phyloP scores from a whole-genome alignment of 1,140 invertebrate genomes.

The Bombus fervidus region DNA sequence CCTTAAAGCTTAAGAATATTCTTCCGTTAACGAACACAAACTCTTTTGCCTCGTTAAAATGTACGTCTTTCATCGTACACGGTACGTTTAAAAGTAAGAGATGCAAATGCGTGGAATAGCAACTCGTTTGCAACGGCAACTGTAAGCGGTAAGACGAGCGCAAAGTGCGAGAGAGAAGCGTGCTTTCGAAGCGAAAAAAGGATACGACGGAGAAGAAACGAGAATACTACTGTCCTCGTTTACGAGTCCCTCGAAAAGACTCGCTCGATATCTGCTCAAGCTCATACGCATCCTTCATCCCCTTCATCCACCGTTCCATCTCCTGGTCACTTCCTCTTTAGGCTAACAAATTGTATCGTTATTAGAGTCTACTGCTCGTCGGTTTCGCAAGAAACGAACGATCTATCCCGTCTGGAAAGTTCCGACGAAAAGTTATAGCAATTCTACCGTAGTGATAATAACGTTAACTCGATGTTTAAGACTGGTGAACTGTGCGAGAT shows the following conservation, averaged over 20 bases:
- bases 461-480: constrained; percentile 69
- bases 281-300: constrained; percentile 25
- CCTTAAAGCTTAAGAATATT: background rate
- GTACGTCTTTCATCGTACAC: constrained; percentile 3
- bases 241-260: background rate
- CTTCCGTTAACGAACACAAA: background rate
- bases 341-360: constrained; percentile 38
- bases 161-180: background rate
- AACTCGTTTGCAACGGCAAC: background rate
- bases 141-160: background rate
- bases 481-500: constrained; percentile 62
- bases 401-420: constrained; percentile 4
- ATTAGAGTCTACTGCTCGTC: constrained; percentile 44
- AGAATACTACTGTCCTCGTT: background rate
- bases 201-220: background rate
- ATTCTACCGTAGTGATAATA: constrained; percentile 68
- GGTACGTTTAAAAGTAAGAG: background rate
- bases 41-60: background rate
- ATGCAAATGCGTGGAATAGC: constrained; percentile 3
- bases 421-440: constrained; percentile 46
- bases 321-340: constrained; percentile 32
- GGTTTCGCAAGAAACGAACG: constrained; percentile 25
- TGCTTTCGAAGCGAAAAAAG: background rate
- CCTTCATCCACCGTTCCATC: too few species aligned
- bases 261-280: constrained; percentile 48